Percentiles rank a stretch among this genome's conserved stretches.
Conservation (phyloP, 2,888 invertebrate genomes). For the Phortica magna region DNA sequence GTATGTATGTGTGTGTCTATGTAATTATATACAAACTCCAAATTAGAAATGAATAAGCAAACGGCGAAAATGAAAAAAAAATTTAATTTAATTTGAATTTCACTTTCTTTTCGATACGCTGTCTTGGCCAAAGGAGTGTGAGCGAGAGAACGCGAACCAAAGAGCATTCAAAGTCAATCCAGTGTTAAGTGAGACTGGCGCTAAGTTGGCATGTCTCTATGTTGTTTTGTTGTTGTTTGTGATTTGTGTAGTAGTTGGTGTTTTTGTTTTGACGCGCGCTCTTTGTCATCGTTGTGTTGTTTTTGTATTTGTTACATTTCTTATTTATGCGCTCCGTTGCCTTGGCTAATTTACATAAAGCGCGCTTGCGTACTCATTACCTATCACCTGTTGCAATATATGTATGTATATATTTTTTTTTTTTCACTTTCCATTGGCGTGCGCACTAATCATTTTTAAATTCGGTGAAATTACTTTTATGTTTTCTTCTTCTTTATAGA, state of each 20-base stretch:
- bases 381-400: background rate
- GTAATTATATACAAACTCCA: background rate
- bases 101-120: conserved; percentile 76
- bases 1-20: background rate
- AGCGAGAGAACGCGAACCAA: conserved; percentile 1
- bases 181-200: background rate
- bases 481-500: background rate
- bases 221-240: background rate
- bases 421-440: conserved; percentile 17
- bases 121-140: conserved; percentile 50
- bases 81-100: conserved; percentile 74
- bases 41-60: background rate
- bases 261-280: conserved; percentile 69
- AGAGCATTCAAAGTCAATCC: conserved; percentile 13
- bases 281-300: conserved; percentile 52
- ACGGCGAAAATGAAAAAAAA: conserved; percentile 4
- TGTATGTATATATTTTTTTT: background rate
- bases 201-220: background rate
- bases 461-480: conserved; percentile 49
- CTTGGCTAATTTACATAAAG: conserved; percentile 61
- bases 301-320: conserved; percentile 32
- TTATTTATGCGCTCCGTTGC: conserved; percentile 56
- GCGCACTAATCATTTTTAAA: conserved; percentile 51
- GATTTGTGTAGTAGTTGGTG: conserved; percentile 7
- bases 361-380: conserved; percentile 6